A percentile compares a stretch with the other conserved stretches of the same genome.
phyloP scores from a whole-genome alignment of 2,113 vertebrate genomes.

The Rhineura floridana region DNA sequence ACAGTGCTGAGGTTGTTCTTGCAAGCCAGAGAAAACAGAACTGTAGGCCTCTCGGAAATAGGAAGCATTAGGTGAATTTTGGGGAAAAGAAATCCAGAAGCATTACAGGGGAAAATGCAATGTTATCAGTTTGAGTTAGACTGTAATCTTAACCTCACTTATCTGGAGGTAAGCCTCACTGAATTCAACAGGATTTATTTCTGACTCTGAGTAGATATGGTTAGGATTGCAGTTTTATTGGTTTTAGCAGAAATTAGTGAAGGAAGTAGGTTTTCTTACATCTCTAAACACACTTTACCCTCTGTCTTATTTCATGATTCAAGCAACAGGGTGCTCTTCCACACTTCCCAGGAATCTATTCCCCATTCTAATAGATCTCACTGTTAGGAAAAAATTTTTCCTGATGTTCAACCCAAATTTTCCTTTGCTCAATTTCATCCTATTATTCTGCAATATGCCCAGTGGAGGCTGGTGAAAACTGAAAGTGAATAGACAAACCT shows the following conservation, averaged over 20 bases:
- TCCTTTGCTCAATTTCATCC: conserved; percentile 73
- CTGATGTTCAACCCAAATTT: conserved; percentile 70
- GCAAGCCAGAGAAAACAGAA: background rate
- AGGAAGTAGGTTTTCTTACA: conserved; percentile 43
- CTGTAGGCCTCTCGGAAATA: background rate
- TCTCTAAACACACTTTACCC: conserved; percentile 56
- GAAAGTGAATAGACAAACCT: conserved; percentile 71
- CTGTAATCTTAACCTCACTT: too few species aligned
- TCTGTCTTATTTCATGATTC: conserved; percentile 68
- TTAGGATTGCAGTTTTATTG: too few species aligned
- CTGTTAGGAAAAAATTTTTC: conserved; percentile 71
- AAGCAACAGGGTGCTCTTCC: conserved; percentile 56
- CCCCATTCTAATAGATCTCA: conserved; percentile 71
- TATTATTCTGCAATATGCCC: conserved; percentile 72
- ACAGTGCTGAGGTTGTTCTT: background rate
- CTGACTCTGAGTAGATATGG: too few species aligned
- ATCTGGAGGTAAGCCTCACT: too few species aligned
- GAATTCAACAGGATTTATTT: too few species aligned
- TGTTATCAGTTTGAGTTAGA: background rate
- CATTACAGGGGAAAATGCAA: background rate
- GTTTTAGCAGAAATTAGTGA: conserved; percentile 67
- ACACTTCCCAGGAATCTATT: conserved; percentile 66
- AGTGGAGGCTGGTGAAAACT: conserved; percentile 69
- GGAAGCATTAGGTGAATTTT: background rate
- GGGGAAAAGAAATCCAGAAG: too few species aligned